Percentiles rank a stretch among this genome's conserved stretches.
Conservation (phyloP, 1,140 invertebrate species). For the Centruroides vittatus region DNA sequence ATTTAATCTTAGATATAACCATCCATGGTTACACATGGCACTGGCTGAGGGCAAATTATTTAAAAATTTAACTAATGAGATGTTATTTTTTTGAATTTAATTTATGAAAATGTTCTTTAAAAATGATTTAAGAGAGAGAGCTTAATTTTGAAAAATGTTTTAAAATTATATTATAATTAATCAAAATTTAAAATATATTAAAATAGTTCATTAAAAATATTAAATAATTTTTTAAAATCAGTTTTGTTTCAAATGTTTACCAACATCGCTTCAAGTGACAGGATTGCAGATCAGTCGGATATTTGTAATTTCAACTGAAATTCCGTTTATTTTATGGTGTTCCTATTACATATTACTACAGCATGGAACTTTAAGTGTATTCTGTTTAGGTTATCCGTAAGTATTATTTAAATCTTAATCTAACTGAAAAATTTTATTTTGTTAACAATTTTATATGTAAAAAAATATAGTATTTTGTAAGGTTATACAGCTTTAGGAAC, state of each 20-base stretch:
- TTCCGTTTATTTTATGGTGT: slow-evolving; percentile 40
- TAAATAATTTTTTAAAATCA: neutral
- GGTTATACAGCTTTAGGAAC: too few relatives aligned
- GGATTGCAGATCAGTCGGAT: slow-evolving; percentile 24
- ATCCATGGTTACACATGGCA: too few relatives aligned
- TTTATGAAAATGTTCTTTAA: neutral
- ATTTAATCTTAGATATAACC: too few relatives aligned
- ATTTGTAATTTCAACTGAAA: slow-evolving; percentile 20
- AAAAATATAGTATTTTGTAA: too few relatives aligned
- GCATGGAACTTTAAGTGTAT: slow-evolving; percentile 53
- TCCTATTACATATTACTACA: slow-evolving; percentile 52
- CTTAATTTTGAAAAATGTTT: too few relatives aligned
- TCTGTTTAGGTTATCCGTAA: slow-evolving; percentile 82
- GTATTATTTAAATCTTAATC: slow-evolving; percentile 30
- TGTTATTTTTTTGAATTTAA: too few relatives aligned
- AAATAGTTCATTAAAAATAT: neutral
- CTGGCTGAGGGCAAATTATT: too few relatives aligned
- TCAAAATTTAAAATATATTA: neutral
- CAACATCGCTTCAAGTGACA: slow-evolving; percentile 3
- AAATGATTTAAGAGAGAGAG: neutral
- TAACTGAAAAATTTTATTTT: too few relatives aligned
- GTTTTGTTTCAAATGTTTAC: slow-evolving; percentile 5
- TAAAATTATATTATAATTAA: too few relatives aligned
- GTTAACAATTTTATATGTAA: too few relatives aligned
- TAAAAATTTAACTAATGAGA: too few relatives aligned